A percentile compares a stretch with the other conserved stretches of the same genome.
These are phyloP conservation scores for Apodemia mormo DNA, from an alignment of 2,888 invertebrate genomes.

Conservation along the genomic window DNA sequence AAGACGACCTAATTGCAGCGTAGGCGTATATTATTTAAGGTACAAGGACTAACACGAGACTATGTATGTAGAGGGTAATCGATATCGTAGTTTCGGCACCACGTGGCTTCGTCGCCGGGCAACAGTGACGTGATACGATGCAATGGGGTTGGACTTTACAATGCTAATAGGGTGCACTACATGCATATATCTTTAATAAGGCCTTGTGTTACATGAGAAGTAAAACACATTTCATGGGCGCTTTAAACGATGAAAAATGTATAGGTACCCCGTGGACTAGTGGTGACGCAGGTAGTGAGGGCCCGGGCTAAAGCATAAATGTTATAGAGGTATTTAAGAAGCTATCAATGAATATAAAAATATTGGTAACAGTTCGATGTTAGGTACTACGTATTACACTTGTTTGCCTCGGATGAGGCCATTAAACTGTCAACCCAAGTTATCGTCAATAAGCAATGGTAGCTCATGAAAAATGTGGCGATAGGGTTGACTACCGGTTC, in stretches of 20 bases:
- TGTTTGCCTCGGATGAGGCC: too few species aligned
- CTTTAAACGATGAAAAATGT: background rate
- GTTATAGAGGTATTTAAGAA: too few species aligned
- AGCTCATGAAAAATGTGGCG: too few species aligned
- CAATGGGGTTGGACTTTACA: constrained; percentile 32
- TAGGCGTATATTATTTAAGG: constrained; percentile 55
- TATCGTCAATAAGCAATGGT: too few species aligned
- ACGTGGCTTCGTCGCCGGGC: constrained; percentile 47
- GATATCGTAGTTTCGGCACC: constrained; percentile 51
- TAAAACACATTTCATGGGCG: background rate
- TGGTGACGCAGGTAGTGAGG: too few species aligned
- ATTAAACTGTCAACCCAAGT: too few species aligned
- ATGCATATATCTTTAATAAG: constrained; percentile 3
- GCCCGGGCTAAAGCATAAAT: too few species aligned
- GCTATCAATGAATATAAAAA: too few species aligned
- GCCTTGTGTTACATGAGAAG: background rate
- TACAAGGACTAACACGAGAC: constrained; percentile 33
- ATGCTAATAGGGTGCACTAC: constrained; percentile 19
- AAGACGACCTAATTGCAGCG: constrained; percentile 57
- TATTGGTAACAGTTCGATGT: too few species aligned
- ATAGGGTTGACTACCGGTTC: too few species aligned
- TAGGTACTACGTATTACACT: too few species aligned
- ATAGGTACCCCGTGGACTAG: background rate
- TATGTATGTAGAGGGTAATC: constrained; percentile 42
- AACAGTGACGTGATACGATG: constrained; percentile 39